Percentiles rank a stretch among this genome's conserved stretches.
These are phyloP conservation scores for Ophthalmolycus amberensis DNA, from an alignment of 2,113 vertebrate genomes.

Conservation along the genomic window DNA sequence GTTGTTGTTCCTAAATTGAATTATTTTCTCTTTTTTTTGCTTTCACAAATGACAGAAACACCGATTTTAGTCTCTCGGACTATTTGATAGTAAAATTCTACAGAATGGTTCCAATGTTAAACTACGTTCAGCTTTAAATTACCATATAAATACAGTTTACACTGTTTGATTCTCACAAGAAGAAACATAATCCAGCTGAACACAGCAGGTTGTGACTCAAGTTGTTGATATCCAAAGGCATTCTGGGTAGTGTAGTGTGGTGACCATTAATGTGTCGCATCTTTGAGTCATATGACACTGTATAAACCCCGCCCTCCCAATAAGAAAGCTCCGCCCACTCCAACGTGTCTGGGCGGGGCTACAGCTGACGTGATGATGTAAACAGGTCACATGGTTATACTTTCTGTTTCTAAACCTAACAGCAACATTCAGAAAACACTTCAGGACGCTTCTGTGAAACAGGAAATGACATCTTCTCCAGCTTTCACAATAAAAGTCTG, in stretches of 20 bases:
- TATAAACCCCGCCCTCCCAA: background rate
- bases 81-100: background rate
- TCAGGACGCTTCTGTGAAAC: background rate
- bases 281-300: background rate
- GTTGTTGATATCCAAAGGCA: conserved; percentile 42
- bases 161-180: background rate
- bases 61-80: background rate
- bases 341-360: background rate
- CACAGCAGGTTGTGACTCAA: conserved; percentile 14
- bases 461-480: conserved; percentile 35
- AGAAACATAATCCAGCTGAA: background rate
- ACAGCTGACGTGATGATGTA: conserved; percentile 45
- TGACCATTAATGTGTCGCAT: background rate
- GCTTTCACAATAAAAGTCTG: background rate
- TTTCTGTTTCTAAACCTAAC: conserved; percentile 32
- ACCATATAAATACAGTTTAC: conserved; percentile 30
- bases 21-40: conserved; percentile 34
- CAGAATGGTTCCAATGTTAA: background rate
- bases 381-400: conserved; percentile 44
- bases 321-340: background rate
- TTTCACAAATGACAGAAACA: conserved; percentile 12
- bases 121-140: conserved; percentile 6
- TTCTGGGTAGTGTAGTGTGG: conserved; percentile 67
- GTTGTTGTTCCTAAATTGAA: background rate
- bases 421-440: conserved; percentile 39